Percentiles rank a stretch among this genome's conserved stretches.
phyloP scores from a whole-genome alignment of 1,140 invertebrate genomes.

The Telenomus remus region DNA sequence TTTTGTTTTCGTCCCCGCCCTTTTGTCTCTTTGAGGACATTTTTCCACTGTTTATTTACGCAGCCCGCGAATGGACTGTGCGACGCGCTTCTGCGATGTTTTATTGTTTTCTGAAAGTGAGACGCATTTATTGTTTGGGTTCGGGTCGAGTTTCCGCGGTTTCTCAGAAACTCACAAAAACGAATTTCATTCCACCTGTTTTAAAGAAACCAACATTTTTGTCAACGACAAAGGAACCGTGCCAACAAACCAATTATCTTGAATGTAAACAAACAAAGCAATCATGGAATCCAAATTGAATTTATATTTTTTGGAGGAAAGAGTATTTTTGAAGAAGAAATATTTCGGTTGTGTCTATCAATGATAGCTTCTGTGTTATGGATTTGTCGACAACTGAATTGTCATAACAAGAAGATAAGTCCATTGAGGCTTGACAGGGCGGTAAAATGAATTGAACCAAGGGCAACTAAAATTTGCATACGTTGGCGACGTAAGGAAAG shows the following conservation, averaged over 20 bases:
- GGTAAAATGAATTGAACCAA: background rate
- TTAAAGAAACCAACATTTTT: no score
- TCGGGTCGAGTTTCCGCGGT: slow-evolving; percentile 5
- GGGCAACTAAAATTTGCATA: slow-evolving; percentile 32
- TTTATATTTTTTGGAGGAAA: no score
- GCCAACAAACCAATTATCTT: background rate
- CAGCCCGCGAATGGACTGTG: slow-evolving; percentile 16
- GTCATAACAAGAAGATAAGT: background rate
- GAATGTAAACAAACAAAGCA: background rate
- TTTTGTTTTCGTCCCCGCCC: no score
- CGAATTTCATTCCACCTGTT: no score
- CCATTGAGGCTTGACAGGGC: background rate
- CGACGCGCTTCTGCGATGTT: slow-evolving; percentile 8
- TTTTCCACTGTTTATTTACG: slow-evolving; percentile 4
- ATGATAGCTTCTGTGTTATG: no score
- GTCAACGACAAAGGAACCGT: background rate
- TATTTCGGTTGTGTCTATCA: no score
- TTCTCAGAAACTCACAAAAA: no score
- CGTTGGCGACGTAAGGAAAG: slow-evolving; percentile 40
- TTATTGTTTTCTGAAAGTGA: slow-evolving; percentile 30
- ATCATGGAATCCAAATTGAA: no score
- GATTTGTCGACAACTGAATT: no score
- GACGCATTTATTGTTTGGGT: slow-evolving; percentile 28
- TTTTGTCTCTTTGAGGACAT: no score
- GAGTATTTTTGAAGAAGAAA: no score